Conservation (phyloP, 2,888 invertebrate species). For the Pemphredon lugubris region DNA sequence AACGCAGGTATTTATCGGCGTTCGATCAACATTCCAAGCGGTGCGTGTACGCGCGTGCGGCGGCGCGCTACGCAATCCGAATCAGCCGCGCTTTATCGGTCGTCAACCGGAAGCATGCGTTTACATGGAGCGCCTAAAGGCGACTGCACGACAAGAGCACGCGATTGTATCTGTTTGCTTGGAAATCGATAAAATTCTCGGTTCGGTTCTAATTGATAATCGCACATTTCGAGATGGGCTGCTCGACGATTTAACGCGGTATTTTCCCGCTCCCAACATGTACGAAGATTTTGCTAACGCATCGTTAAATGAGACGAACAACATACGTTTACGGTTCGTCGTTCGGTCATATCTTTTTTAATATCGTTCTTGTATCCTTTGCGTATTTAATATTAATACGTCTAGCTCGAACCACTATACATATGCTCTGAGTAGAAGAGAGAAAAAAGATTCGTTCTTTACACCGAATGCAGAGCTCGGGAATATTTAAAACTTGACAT, state of each 20-base stretch:
- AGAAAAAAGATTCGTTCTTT: no score
- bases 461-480: no score
- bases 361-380: no score
- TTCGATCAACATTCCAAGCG: slow-evolving; percentile 70
- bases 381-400: no score
- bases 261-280: background rate
- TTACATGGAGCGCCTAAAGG: slow-evolving; percentile 52
- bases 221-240: slow-evolving; percentile 33
- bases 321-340: no score
- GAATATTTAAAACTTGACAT: no score
- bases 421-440: no score
- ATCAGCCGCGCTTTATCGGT: slow-evolving; percentile 67
- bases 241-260: slow-evolving; percentile 22
- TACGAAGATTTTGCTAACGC: no score
- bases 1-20: slow-evolving; percentile 64
- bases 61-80: slow-evolving; percentile 64
- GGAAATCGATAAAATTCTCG: slow-evolving; percentile 68
- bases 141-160: slow-evolving; percentile 35
- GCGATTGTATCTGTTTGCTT: slow-evolving; percentile 30
- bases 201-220: slow-evolving; percentile 31
- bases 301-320: no score
- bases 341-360: no score
- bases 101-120: slow-evolving; percentile 69
- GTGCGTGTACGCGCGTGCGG: slow-evolving; percentile 64
- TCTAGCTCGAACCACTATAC: no score